Evolutionary conservation across 2,113 vertebrate species (phyloP).

Genomic region (Crotalus viridis): DNA sequence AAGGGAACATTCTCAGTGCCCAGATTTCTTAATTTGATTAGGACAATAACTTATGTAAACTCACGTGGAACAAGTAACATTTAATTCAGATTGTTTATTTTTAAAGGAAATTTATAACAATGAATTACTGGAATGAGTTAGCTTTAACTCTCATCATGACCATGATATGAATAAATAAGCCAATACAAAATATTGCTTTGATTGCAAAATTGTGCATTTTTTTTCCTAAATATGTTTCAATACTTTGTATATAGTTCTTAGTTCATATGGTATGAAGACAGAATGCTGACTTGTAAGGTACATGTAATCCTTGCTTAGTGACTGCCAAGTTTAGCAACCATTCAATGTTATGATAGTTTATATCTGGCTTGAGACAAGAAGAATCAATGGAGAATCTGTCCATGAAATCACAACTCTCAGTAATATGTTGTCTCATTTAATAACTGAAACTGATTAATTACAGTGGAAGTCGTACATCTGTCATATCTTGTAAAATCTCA

Average conservation of each 20-base stretch:
- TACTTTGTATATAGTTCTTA: background rate
- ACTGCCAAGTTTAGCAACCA: background rate
- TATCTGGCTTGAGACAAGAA: background rate
- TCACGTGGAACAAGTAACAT: background rate
- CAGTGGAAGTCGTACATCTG: background rate
- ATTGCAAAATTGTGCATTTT: background rate
- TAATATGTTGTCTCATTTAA: background rate
- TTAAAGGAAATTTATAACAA: background rate
- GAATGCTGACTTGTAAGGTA: background rate
- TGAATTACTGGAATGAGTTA: background rate
- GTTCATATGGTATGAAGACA: background rate
- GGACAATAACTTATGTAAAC: background rate
- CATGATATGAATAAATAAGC: background rate
- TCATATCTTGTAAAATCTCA: background rate
- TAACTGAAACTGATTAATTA: background rate
- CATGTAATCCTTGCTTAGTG: background rate
- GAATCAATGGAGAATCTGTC: background rate
- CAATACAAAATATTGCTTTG: background rate
- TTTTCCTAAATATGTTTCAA: background rate
- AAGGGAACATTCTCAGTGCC: background rate
- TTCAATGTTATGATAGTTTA: background rate
- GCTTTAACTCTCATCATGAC: background rate
- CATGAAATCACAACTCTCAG: background rate
- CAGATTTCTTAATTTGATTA: background rate
- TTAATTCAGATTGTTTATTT: background rate